phyloP scores from a whole-genome alignment of 2,113 vertebrate species.

The Nerophis ophidion region DNA sequence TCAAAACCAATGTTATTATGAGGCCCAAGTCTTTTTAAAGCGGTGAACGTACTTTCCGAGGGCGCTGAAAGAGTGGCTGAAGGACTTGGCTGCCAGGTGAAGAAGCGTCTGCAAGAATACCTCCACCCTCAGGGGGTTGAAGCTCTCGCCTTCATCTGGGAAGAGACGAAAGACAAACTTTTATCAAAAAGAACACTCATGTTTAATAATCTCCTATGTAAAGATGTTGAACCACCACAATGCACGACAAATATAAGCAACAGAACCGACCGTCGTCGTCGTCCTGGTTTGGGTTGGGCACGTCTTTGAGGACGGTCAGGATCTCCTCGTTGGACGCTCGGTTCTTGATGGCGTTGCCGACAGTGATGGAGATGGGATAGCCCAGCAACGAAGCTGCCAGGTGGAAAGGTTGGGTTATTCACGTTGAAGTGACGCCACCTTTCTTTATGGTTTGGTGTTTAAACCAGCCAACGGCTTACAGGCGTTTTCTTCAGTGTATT shows the following conservation, averaged over 20 bases:
- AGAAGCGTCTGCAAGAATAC: constrained; percentile 95
- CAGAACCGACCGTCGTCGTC: constrained; percentile 84
- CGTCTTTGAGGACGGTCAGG: constrained; percentile 86
- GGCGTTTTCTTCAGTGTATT: constrained; percentile 84
- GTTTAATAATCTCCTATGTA: too few species aligned
- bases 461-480: constrained; percentile 70
- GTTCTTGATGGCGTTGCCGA: constrained; percentile 93
- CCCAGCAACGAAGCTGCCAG: constrained; percentile 84
- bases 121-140: constrained; percentile 96
- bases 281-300: constrained; percentile 96
- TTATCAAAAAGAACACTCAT: background rate
- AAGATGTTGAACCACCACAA: background rate
- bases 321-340: constrained; percentile 91
- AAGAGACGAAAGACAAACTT: background rate
- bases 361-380: constrained; percentile 77
- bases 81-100: constrained; percentile 91
- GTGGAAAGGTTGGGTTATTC: background rate
- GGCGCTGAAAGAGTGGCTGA: constrained; percentile 97
- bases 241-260: background rate
- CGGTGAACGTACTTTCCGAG: constrained; percentile 86
- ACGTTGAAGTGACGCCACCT: background rate
- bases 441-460: background rate
- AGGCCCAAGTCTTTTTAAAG: background rate
- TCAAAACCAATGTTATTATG: too few species aligned
- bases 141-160: constrained; percentile 90